These are phyloP conservation scores for Lepidurus apus DNA, from an alignment of 1,140 invertebrate genomes.

Conservation along the genomic window DNA sequence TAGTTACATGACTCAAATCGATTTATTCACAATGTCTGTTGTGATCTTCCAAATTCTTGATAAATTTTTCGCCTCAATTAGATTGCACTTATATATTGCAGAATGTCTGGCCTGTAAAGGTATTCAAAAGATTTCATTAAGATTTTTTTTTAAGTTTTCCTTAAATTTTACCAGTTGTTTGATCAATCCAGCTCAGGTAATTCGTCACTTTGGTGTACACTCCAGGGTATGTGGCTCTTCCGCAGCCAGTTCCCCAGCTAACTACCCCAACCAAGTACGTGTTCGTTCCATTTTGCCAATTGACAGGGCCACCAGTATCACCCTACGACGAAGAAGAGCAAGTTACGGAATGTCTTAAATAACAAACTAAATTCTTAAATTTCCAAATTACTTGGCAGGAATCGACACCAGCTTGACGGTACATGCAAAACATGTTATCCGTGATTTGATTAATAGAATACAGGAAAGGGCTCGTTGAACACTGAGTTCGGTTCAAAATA, in stretches of 20 bases:
- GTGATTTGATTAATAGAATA: conserved; percentile 31
- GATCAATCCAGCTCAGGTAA: conserved; percentile 42
- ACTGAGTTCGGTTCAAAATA: conserved; percentile 26
- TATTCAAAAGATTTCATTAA: too few species aligned
- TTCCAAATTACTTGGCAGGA: conserved; percentile 25
- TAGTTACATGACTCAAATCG: too few species aligned
- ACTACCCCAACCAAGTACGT: not conserved
- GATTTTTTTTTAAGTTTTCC: too few species aligned
- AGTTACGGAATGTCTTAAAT: not conserved
- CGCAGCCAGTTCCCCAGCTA: conserved; percentile 53
- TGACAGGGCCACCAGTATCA: conserved; percentile 27
- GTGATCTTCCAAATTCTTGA: too few species aligned
- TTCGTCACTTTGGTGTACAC: conserved; percentile 51
- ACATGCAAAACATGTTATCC: conserved; percentile 32
- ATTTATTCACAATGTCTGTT: too few species aligned
- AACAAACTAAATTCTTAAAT: not conserved
- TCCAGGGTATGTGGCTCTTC: conserved; percentile 47
- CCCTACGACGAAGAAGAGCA: not conserved
- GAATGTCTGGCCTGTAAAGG: too few species aligned
- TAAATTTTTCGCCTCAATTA: too few species aligned
- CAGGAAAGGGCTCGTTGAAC: not conserved
- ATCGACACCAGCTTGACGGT: not conserved
- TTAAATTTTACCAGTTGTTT: conserved; percentile 27
- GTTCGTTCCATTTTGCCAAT: conserved; percentile 16
- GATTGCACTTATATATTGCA: too few species aligned